phyloP scores from a whole-genome alignment of 1,140 invertebrate genomes.

The Gerris buenoi region DNA sequence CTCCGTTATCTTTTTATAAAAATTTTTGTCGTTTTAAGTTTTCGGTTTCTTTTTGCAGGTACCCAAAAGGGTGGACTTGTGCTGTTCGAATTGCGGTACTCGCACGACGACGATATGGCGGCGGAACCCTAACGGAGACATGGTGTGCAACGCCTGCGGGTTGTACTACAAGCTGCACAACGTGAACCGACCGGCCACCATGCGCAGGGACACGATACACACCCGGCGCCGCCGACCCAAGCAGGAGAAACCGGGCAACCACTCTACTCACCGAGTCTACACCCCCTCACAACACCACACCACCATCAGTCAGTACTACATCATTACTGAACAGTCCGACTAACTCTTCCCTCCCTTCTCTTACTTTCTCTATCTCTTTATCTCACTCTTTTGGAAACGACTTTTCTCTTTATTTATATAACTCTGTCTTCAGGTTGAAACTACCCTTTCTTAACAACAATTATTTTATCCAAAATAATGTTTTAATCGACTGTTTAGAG shows the following conservation, averaged over 20 bases:
- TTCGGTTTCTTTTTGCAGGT: conserved; percentile 9
- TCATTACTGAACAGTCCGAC: background rate
- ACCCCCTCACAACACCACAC: background rate
- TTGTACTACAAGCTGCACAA: conserved; percentile 86
- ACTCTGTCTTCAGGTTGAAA: too few relatives aligned
- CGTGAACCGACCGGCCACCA: conserved; percentile 76
- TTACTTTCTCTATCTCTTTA: too few relatives aligned
- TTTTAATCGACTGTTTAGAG: too few relatives aligned
- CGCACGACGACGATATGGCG: conserved; percentile 85
- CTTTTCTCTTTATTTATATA: too few relatives aligned
- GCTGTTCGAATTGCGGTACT: conserved; percentile 71
- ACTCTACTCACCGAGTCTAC: background rate
- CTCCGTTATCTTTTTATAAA: too few relatives aligned
- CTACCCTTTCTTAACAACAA: too few relatives aligned
- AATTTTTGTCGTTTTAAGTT: too few relatives aligned
- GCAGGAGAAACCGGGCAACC: conserved; percentile 17
- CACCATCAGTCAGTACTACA: conserved; percentile 3
- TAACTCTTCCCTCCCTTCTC: background rate
- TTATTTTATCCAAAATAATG: too few relatives aligned
- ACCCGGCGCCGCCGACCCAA: conserved; percentile 81
- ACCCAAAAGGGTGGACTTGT: conserved; percentile 46
- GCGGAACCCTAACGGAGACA: conserved; percentile 73
- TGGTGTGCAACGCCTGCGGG: conserved; percentile 89
- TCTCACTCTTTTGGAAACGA: too few relatives aligned
- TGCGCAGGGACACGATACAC: conserved; percentile 94